Conservation (phyloP, 2,797 vertebrate genomes). For the Pangasius mekongensis region DNA sequence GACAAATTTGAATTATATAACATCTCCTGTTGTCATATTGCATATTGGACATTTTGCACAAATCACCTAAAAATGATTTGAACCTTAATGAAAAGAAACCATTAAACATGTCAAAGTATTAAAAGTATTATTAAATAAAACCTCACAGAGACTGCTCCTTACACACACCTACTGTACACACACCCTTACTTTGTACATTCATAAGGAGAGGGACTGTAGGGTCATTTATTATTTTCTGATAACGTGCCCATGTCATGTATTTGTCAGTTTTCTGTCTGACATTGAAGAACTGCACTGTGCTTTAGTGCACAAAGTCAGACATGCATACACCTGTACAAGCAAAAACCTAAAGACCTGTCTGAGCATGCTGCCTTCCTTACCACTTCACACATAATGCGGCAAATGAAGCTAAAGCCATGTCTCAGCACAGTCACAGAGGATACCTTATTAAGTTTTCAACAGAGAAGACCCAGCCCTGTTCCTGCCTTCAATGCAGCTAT, state of each 20-base stretch:
- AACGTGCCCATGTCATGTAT: not conserved
- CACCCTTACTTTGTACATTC: not conserved
- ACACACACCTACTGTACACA: not conserved
- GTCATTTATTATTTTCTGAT: not conserved
- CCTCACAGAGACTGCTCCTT: not conserved
- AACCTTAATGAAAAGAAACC: not conserved
- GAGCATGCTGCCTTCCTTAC: slow-evolving; percentile 5
- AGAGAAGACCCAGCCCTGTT: not conserved
- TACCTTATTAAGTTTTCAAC: slow-evolving; percentile 5
- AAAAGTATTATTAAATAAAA: not conserved
- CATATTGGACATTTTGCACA: not conserved
- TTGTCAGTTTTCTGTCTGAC: not conserved
- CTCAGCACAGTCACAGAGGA: slow-evolving; percentile 3
- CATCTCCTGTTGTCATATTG: not conserved
- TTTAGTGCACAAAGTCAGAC: not conserved
- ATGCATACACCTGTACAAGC: slow-evolving; percentile 11
- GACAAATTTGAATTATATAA: not conserved
- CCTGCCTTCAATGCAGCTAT: not conserved
- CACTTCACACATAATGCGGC: not conserved
- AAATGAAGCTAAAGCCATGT: slow-evolving; percentile 1
- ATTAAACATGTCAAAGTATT: not conserved
- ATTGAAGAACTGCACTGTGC: not conserved
- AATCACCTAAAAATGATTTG: not conserved
- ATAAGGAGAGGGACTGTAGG: too few species aligned
- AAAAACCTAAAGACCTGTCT: slow-evolving; percentile 19